phyloP scores from a whole-genome alignment of 2,797 vertebrate species.

The Neosilurus hyrtlii region DNA sequence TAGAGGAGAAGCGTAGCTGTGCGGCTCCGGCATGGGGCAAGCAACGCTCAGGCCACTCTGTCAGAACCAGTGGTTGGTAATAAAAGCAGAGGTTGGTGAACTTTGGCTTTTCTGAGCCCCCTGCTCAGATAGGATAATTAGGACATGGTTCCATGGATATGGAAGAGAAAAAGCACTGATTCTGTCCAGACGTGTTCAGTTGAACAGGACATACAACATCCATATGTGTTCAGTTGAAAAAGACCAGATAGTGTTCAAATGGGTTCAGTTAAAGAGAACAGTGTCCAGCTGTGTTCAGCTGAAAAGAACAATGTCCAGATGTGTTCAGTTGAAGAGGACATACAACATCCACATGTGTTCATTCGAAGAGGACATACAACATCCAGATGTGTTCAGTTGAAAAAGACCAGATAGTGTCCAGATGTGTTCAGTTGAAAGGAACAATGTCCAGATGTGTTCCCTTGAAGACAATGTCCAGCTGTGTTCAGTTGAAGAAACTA shows the following conservation, averaged over 20 bases:
- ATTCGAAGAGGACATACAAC: not conserved
- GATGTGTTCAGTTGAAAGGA: not conserved
- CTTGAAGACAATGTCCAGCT: not conserved
- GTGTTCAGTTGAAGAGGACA: not conserved
- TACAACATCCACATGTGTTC: not conserved
- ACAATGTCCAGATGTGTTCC: not conserved
- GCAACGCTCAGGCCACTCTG: slow-evolving; percentile 43
- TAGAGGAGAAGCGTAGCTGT: slow-evolving; percentile 48
- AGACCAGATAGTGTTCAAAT: not conserved
- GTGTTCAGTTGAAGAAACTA: no score
- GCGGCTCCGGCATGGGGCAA: slow-evolving; percentile 42
- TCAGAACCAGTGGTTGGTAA: slow-evolving; percentile 61
- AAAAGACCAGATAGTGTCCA: no score
- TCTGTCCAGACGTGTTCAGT: not conserved
- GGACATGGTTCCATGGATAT: slow-evolving; percentile 41
- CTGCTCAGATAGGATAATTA: slow-evolving; percentile 35
- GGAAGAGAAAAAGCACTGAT: not conserved
- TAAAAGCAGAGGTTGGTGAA: slow-evolving; percentile 62
- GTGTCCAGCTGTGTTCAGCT: not conserved
- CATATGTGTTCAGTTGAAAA: not conserved
- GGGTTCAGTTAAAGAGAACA: not conserved
- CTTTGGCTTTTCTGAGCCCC: slow-evolving; percentile 62
- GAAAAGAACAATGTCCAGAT: not conserved
- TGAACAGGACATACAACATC: not conserved
- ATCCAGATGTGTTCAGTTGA: not conserved